phyloP scores from a whole-genome alignment of 2,113 vertebrate species.

The Arothron firmamentum region DNA sequence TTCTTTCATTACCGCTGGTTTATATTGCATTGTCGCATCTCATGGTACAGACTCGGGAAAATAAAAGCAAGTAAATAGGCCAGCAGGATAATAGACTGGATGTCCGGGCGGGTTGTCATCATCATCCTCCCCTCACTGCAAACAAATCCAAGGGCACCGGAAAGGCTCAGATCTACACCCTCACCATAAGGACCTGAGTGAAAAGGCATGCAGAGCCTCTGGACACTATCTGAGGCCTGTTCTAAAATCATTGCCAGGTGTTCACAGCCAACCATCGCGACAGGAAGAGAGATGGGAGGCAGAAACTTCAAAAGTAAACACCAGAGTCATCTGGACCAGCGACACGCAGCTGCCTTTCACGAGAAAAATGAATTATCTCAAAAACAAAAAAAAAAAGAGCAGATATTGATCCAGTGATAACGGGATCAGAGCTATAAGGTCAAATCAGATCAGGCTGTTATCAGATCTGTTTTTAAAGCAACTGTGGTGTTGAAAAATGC shows the following conservation, averaged over 20 bases:
- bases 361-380: background rate
- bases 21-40: no score
- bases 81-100: constrained; percentile 13
- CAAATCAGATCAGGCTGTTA: background rate
- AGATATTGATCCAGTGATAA: constrained; percentile 8
- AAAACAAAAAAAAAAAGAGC: background rate
- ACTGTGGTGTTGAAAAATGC: no score
- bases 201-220: constrained; percentile 29
- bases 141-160: constrained; percentile 38
- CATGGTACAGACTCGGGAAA: background rate
- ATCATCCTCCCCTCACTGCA: constrained; percentile 27
- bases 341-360: constrained; percentile 25
- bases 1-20: no score
- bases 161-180: constrained; percentile 31
- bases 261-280: constrained; percentile 52
- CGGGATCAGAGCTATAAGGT: background rate
- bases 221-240: constrained; percentile 53
- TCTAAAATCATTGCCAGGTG: constrained; percentile 78
- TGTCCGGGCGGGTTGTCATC: constrained; percentile 16
- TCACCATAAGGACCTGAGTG: constrained; percentile 18
- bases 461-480: background rate
- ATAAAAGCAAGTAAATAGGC: background rate
- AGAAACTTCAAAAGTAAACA: constrained; percentile 69
- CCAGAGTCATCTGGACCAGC: constrained; percentile 21
- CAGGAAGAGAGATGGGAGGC: constrained; percentile 49